Percentiles rank a stretch among this genome's conserved stretches.
Conservation (phyloP, 2,113 vertebrate species). For the Mormoops blainvillei region DNA sequence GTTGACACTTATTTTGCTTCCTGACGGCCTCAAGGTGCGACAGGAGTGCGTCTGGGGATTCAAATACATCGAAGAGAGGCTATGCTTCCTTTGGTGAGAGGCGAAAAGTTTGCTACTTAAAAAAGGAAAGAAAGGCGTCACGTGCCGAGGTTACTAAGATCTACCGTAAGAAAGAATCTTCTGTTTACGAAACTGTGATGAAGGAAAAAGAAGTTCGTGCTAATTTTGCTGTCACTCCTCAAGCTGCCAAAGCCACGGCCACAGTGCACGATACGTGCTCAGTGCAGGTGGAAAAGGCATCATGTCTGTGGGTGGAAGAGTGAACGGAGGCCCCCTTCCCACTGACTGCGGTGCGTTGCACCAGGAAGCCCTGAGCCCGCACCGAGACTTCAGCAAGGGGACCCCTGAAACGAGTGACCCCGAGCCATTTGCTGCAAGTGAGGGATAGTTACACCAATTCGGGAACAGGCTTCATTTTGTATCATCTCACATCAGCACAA, state of each 20-base stretch:
- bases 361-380: background rate
- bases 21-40: accelerated
- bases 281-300: too few species aligned
- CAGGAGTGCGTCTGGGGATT: background rate
- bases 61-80: accelerated
- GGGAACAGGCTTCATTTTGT: background rate
- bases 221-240: background rate
- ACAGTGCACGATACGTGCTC: background rate
- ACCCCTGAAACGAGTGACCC: background rate
- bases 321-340: accelerated
- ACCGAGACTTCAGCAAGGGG: background rate
- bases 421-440: background rate
- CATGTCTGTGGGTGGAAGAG: background rate
- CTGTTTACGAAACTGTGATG: background rate
- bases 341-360: accelerated
- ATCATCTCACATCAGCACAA: background rate
- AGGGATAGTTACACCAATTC: background rate
- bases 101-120: background rate
- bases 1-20: background rate
- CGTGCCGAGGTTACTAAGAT: background rate
- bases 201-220: background rate
- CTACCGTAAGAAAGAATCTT: accelerated
- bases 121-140: background rate
- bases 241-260: background rate
- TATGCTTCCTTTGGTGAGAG: background rate